phyloP scores from a whole-genome alignment of 2,113 vertebrate genomes.

The Fukomys damarensis region DNA sequence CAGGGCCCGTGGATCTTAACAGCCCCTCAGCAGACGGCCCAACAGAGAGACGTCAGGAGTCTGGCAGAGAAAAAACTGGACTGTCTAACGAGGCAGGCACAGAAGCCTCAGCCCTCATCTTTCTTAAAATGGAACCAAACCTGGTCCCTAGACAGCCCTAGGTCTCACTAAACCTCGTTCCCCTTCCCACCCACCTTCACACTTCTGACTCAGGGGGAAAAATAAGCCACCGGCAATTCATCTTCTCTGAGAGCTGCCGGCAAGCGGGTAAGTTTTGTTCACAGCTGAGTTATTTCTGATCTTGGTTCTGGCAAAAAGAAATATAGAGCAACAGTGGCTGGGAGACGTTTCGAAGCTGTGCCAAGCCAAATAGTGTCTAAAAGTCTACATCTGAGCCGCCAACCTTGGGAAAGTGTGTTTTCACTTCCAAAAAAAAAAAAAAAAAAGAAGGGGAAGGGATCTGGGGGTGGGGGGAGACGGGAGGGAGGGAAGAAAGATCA shows the following conservation, averaged over 20 bases:
- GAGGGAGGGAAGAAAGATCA: neutral
- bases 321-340: slow-evolving; percentile 77
- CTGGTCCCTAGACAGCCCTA: neutral
- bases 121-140: slow-evolving; percentile 27
- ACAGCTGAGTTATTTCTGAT: slow-evolving; percentile 80
- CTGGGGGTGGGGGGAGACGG: neutral
- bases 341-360: slow-evolving; percentile 79
- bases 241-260: slow-evolving; percentile 64
- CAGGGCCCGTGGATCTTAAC: neutral
- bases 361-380: slow-evolving; percentile 84
- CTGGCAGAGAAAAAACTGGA: neutral
- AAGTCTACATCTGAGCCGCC: slow-evolving; percentile 77
- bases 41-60: neutral
- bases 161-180: neutral
- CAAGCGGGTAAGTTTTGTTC: slow-evolving; percentile 53
- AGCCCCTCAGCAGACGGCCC: neutral
- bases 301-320: slow-evolving; percentile 71
- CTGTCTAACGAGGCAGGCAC: neutral
- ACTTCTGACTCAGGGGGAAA: slow-evolving; percentile 60
- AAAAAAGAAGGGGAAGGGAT: neutral
- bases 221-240: slow-evolving; percentile 58
- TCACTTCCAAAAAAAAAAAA: slow-evolving; percentile 50
- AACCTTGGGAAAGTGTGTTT: slow-evolving; percentile 77
- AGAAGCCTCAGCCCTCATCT: neutral
- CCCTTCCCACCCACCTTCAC: slow-evolving; percentile 49